A percentile compares a stretch with the other conserved stretches of the same genome.
phyloP scores from a whole-genome alignment of 2,113 vertebrate species.

The Muntiacus muntjak region DNA sequence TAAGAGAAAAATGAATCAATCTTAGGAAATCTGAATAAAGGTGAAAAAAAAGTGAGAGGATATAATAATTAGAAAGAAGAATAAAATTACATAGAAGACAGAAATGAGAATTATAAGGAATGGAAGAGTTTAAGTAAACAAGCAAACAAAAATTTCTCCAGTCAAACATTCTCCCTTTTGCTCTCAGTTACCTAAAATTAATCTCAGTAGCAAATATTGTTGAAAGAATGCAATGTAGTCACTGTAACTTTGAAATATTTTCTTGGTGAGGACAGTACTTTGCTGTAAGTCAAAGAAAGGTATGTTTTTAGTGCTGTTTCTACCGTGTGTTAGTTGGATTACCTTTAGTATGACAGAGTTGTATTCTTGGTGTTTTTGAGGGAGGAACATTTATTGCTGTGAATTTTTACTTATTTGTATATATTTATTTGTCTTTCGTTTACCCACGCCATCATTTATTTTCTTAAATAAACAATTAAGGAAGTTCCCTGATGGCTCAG shows the following conservation, averaged over 20 bases:
- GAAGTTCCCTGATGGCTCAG: neutral
- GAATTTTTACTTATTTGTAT: neutral
- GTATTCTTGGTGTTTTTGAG: neutral
- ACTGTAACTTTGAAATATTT: neutral
- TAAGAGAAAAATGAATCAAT: neutral
- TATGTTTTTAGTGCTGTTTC: neutral
- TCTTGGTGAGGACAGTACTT: neutral
- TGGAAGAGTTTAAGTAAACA: neutral
- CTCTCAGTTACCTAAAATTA: neutral
- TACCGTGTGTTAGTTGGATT: neutral
- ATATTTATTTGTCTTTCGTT: neutral
- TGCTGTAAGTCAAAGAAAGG: neutral
- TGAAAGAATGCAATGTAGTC: neutral
- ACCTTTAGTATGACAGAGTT: neutral
- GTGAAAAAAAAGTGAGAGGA: neutral
- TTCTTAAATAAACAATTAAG: neutral
- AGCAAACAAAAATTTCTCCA: neutral
- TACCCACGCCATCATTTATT: neutral
- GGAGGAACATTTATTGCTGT: neutral
- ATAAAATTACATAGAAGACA: neutral
- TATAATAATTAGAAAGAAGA: neutral
- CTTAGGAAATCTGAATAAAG: neutral
- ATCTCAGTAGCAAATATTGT: neutral
- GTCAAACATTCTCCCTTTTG: neutral
- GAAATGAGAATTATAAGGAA: neutral